phyloP scores from a whole-genome alignment of 2,797 vertebrate genomes.

The Brotula barbata region DNA sequence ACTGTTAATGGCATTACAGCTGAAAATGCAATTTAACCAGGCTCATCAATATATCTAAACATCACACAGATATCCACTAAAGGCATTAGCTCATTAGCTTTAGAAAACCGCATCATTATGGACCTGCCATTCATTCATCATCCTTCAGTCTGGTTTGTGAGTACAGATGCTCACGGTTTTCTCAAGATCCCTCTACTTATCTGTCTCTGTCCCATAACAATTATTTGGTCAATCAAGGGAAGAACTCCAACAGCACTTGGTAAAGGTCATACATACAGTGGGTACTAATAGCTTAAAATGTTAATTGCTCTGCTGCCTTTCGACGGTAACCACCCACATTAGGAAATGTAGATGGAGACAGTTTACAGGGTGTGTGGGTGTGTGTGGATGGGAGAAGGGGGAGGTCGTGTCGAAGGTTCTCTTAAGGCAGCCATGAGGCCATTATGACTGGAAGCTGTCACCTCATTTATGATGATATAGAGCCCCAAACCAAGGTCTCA shows the following conservation, averaged over 20 bases:
- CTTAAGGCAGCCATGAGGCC: constrained; percentile 22
- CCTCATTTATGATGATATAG: constrained; percentile 54
- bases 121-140: constrained; percentile 1
- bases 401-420: constrained; percentile 7
- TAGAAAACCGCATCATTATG: constrained; percentile 18
- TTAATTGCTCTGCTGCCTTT: constrained; percentile 47
- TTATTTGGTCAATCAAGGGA: constrained; percentile 44
- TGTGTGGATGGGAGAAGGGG: background rate
- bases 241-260: constrained; percentile 32
- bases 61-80: constrained; percentile 34
- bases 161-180: constrained; percentile 7
- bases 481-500: constrained; percentile 36
- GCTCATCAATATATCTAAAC: constrained; percentile 44
- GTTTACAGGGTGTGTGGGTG: constrained; percentile 38
- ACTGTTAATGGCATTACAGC: constrained; percentile 45
- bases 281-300: constrained; percentile 56
- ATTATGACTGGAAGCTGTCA: constrained; percentile 46
- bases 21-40: constrained; percentile 39
- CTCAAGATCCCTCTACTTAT: constrained; percentile 13
- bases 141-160: constrained; percentile 9
- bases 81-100: constrained; percentile 47
- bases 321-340: constrained; percentile 54
- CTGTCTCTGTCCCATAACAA: constrained; percentile 5
- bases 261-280: constrained; percentile 62
- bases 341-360: constrained; percentile 38